Base-by-base conservation (phyloP, 1,140 invertebrate genomes). In the Triops longicaudatus region DNA sequence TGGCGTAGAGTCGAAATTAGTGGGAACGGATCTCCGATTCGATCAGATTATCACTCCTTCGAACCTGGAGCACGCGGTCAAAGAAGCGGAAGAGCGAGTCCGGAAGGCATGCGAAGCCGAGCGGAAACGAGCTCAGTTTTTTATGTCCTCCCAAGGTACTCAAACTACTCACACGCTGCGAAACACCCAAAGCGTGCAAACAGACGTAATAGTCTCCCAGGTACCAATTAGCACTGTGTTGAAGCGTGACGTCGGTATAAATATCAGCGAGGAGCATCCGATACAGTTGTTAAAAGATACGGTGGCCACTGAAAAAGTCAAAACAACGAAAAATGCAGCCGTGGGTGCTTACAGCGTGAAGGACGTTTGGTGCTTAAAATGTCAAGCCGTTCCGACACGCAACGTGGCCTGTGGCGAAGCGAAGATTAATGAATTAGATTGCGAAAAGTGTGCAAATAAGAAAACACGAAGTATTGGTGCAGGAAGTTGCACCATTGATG, bases 391-490 rank as follows among this genome's bases (percentile, higher is more conserved):
- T 63, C 82, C 83, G 73, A 82, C 82, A 4, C 81, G 82, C 63
- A 84, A 84, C 73, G 80, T 86, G 43, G 88, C 85, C 73, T 82
- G 83, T 78, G 87, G 86, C 4, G 84, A 87, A 37, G 82, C 85
- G 76, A 85, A 82, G 4, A 81, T 86, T 26, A 81, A 81, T 71
- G 84, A 86, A 76, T 81, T 83, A 27, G 79, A 85, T 14, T 89
- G 88, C 81, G 83, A 85, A 14, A 87, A 85, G 81, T 89, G 88
- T 81, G 26, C 43, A 11, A 83, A 82, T 17, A 79, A 83, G 0
- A 78, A 78, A 37, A 87, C 85, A 77, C 81, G 80, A n/a, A 83
- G 80, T 43, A 80, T 87, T 10, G 85, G 81, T 74, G 82, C 85
- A n/a, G 85, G 85, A 37, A 74, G 77, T 75, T 76, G 42, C n/a